Evolutionary conservation across 2,888 invertebrate genomes (phyloP).

Genomic region (Leptothorax acervorum): DNA sequence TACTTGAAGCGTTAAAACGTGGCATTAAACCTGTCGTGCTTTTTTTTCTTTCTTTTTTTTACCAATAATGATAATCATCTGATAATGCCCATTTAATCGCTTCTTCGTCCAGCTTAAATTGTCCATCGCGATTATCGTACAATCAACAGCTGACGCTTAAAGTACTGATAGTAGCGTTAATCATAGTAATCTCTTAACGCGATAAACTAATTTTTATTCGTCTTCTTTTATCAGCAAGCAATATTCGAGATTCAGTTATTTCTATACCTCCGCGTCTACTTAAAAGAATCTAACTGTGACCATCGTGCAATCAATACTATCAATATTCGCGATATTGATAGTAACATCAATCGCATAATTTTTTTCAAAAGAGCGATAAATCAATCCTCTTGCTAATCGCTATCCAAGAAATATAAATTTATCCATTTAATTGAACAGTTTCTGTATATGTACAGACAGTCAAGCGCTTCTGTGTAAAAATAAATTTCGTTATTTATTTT

Average conservation of each 20-base stretch:
- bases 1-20: neutral
- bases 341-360: neutral
- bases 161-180: neutral
- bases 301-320: neutral
- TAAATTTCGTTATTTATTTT: neutral
- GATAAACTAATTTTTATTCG: constrained; percentile 4
- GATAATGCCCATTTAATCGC: neutral
- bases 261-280: neutral
- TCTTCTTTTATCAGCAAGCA: neutral
- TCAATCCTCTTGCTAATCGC: neutral
- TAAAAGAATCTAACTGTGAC: neutral
- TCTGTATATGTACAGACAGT: neutral
- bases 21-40: neutral
- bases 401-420: neutral
- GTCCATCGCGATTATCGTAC: neutral
- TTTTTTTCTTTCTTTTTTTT: neutral
- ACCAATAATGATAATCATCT: neutral
- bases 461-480: neutral
- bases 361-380: constrained; percentile 2
- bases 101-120: constrained; percentile 7
- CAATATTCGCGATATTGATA: neutral
- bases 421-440: constrained; percentile 7
- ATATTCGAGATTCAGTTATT: neutral
- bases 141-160: neutral
- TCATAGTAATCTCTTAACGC: constrained; percentile 8